Evolutionary conservation across 2,797 vertebrate species (phyloP).

Genomic region (Poeciliopsis presidionis): DNA sequence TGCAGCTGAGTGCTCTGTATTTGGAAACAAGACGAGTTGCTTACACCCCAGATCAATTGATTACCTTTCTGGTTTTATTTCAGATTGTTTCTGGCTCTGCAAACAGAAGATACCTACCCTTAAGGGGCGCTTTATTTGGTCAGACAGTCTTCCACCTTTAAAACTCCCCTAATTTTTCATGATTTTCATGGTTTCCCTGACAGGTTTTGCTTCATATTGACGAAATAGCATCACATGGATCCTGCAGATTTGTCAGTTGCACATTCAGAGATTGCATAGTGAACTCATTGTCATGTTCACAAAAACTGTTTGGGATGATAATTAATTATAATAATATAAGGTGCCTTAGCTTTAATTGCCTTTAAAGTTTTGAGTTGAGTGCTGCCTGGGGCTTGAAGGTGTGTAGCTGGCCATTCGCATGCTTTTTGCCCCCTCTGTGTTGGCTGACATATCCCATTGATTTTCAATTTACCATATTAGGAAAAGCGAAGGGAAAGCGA

Average conservation of each 20-base stretch:
- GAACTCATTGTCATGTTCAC: neutral
- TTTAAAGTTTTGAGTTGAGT: neutral
- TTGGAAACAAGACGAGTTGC: neutral
- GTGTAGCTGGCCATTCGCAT: neutral
- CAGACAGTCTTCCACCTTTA: neutral
- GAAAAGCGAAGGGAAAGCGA: neutral
- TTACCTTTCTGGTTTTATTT: neutral
- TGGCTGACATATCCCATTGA: neutral
- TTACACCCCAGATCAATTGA: conserved; percentile 1
- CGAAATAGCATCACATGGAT: neutral
- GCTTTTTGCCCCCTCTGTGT: neutral
- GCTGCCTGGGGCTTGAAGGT: neutral
- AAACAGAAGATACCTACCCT: neutral
- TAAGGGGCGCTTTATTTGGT: neutral
- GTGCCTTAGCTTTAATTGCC: neutral
- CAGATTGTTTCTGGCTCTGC: neutral
- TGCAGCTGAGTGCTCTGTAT: neutral
- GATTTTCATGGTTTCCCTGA: neutral
- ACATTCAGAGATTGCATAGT: conserved; percentile 36
- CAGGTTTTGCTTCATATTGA: neutral
- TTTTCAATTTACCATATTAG: neutral
- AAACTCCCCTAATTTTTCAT: neutral
- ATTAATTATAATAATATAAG: neutral
- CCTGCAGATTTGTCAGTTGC: conserved; percentile 51
- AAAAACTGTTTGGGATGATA: neutral